These are phyloP conservation scores for Drosophila stalkeri DNA, from an alignment of 2,888 invertebrate species.

Conservation along the genomic window DNA sequence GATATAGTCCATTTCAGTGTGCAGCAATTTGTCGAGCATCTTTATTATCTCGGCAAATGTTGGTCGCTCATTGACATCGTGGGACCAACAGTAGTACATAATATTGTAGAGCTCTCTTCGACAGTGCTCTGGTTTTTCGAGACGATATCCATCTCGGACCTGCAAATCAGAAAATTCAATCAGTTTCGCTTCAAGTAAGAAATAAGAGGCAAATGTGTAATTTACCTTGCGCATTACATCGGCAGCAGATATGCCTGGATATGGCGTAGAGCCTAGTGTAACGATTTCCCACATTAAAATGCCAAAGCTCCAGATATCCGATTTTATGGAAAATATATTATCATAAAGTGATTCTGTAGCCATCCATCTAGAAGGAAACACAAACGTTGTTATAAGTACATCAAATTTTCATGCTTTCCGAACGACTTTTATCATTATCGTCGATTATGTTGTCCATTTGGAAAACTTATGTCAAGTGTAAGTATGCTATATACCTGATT, in stretches of 20 bases:
- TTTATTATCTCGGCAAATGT: slow-evolving; percentile 93
- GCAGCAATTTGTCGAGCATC: slow-evolving; percentile 92
- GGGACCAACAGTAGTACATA: slow-evolving; percentile 98
- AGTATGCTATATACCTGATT: slow-evolving; percentile 86
- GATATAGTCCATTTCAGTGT: slow-evolving; percentile 97
- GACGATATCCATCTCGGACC: slow-evolving; percentile 94
- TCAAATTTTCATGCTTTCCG: too few species aligned
- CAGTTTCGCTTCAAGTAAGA: too few species aligned
- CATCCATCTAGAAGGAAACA: slow-evolving; percentile 92
- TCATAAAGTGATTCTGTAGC: slow-evolving; percentile 97
- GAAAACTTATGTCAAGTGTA: background rate
- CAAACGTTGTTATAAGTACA: background rate
- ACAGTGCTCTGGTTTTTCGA: slow-evolving; percentile 97
- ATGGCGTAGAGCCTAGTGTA: slow-evolving; percentile 97
- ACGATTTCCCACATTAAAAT: slow-evolving; percentile 98
- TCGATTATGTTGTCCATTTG: too few species aligned
- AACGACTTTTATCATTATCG: too few species aligned
- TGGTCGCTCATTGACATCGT: slow-evolving; percentile 92
- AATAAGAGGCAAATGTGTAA: background rate
- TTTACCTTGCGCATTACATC: slow-evolving; percentile 95
- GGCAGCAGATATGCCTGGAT: slow-evolving; percentile 95
- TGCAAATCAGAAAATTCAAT: slow-evolving; percentile 72
- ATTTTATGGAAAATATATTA: slow-evolving; percentile 96
- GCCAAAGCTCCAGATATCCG: slow-evolving; percentile 98
- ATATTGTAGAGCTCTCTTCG: slow-evolving; percentile 96